Evolutionary conservation across 2,797 vertebrate species (phyloP).

Genomic region (Gallinago stenura): DNA sequence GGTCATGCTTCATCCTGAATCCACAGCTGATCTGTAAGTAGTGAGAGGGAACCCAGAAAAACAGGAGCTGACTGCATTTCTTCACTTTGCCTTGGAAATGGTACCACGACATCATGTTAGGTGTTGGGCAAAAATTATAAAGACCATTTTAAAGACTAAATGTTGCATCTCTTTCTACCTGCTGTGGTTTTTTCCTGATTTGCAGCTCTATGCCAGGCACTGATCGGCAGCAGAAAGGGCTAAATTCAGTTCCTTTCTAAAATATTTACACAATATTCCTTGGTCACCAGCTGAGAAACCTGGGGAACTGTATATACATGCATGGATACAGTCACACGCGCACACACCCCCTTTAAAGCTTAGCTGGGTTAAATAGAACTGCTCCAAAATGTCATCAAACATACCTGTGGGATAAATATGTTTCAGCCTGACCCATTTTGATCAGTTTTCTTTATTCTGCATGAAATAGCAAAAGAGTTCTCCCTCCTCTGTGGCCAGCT

Average conservation of each 20-base stretch:
- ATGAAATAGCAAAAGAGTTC: neutral
- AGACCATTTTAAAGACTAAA: conserved; percentile 1
- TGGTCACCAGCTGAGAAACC: neutral
- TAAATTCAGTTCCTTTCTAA: conserved; percentile 6
- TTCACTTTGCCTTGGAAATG: neutral
- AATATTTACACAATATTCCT: neutral
- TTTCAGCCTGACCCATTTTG: neutral
- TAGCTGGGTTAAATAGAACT: neutral
- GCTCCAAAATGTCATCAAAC: neutral
- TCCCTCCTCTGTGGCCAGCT: neutral
- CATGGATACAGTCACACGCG: fast-evolving
- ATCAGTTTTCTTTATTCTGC: neutral
- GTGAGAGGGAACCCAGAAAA: neutral
- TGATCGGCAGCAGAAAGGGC: neutral
- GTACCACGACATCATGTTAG: neutral
- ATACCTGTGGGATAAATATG: neutral
- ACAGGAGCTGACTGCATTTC: neutral
- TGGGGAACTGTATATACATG: neutral
- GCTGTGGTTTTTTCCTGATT: neutral
- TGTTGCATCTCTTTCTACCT: neutral
- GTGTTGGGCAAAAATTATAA: neutral
- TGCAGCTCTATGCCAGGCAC: neutral
- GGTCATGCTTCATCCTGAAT: neutral
- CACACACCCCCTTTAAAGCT: neutral
- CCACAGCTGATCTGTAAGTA: neutral